These are phyloP conservation scores for Beris morrisii DNA, from an alignment of 2,888 invertebrate genomes.

Conservation along the genomic window DNA sequence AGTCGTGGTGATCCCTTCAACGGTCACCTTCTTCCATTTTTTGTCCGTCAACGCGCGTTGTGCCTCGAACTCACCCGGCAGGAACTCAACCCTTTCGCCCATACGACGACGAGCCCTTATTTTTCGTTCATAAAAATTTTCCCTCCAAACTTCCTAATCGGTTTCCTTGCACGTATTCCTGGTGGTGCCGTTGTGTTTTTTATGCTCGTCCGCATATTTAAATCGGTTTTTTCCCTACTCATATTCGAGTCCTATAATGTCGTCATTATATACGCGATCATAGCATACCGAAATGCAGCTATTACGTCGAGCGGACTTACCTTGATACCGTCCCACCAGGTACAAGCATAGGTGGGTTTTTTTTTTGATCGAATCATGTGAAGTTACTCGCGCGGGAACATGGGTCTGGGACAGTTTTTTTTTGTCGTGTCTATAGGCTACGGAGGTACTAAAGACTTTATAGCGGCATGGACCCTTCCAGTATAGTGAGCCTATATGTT, in stretches of 20 bases:
- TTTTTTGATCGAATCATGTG: constrained; percentile 1
- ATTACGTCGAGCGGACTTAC: constrained; percentile 2
- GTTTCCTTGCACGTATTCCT: too few species aligned
- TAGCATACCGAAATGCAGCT: constrained; percentile 10
- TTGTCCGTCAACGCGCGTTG: too few species aligned
- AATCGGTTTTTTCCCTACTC: constrained; percentile 10
- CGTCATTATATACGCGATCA: constrained; percentile 26
- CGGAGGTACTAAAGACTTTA: too few species aligned
- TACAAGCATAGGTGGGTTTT: constrained; percentile 27
- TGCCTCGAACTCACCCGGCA: too few species aligned
- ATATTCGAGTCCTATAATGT: constrained; percentile 20
- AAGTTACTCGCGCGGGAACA: constrained; percentile 15
- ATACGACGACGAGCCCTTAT: too few species aligned
- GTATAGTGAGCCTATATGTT: neutral
- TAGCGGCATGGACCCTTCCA: constrained; percentile 23
- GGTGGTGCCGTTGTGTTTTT: too few species aligned
- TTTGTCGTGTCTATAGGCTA: constrained; percentile 10
- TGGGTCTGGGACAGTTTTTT: constrained; percentile 26
- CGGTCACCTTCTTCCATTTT: too few species aligned
- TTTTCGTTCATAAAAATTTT: too few species aligned
- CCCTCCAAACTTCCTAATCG: too few species aligned
- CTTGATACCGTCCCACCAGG: neutral
- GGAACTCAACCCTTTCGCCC: too few species aligned
- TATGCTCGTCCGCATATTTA: constrained; percentile 8
- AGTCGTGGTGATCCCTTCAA: too few species aligned